A percentile compares a stretch with the other conserved stretches of the same genome.
Evolutionary conservation across 1,140 invertebrate species (phyloP).

Genomic region (Dryas iulia): DNA sequence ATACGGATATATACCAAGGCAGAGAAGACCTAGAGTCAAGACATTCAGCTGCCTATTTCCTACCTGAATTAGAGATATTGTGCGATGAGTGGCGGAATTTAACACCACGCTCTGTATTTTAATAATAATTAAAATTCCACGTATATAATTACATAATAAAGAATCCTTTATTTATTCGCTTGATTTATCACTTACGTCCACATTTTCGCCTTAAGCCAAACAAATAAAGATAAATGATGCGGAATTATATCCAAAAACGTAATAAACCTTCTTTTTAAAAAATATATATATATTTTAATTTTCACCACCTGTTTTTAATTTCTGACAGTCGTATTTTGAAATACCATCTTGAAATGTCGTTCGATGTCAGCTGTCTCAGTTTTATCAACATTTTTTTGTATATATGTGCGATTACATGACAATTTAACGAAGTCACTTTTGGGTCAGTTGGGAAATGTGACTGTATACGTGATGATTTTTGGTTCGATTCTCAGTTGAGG

Average conservation of each 20-base stretch:
- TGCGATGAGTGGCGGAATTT: too few species aligned
- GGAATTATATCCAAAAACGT: background rate
- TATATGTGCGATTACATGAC: slow-evolving; percentile 12
- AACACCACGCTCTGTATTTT: too few species aligned
- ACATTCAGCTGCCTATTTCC: too few species aligned
- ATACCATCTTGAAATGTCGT: slow-evolving; percentile 27
- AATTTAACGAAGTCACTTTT: background rate
- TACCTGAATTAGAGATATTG: too few species aligned
- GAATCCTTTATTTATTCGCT: too few species aligned
- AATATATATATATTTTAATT: slow-evolving; percentile 29
- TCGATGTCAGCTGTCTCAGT: slow-evolving; percentile 18
- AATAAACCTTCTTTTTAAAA: background rate
- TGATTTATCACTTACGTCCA: background rate
- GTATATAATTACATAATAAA: too few species aligned
- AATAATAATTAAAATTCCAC: too few species aligned
- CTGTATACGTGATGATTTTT: too few species aligned
- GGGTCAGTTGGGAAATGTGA: background rate
- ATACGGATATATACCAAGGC: too few species aligned
- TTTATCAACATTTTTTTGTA: slow-evolving; percentile 16
- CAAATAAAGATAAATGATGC: background rate
- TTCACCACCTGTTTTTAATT: slow-evolving; percentile 39
- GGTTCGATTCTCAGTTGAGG: too few species aligned
- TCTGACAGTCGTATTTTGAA: slow-evolving; percentile 27
- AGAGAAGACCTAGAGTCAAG: too few species aligned
- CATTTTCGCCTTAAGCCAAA: background rate